phyloP scores from a whole-genome alignment of 2,113 vertebrate genomes.

The Microcebus tavaratra region DNA sequence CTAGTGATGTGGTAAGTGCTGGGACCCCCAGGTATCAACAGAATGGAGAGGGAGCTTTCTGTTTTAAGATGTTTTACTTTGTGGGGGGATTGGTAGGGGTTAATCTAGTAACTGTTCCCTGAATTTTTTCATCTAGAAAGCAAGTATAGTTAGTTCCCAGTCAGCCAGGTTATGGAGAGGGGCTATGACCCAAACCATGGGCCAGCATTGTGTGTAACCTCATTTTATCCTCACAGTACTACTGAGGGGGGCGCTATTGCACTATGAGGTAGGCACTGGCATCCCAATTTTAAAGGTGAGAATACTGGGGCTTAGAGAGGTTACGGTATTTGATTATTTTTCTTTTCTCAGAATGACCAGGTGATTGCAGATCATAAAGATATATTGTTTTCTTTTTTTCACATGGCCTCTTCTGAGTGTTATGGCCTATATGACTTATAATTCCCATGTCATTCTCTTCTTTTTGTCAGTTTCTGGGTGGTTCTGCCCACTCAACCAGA shows the following conservation, averaged over 20 bases:
- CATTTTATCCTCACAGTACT: neutral
- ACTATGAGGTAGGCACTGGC: too few relatives aligned
- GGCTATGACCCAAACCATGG: neutral
- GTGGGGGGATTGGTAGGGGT: neutral
- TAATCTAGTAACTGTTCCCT: neutral
- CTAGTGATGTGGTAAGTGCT: constrained; percentile 96
- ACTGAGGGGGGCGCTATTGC: neutral
- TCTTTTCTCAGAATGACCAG: neutral
- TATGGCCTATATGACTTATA: neutral
- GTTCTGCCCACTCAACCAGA: neutral
- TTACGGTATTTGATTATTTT: neutral
- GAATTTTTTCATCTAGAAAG: neutral
- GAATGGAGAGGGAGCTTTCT: neutral
- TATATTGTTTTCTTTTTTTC: neutral
- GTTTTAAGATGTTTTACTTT: neutral
- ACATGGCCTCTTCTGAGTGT: neutral
- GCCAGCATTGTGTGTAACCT: neutral
- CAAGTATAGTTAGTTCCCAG: neutral
- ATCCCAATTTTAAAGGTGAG: neutral
- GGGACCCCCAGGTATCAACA: neutral
- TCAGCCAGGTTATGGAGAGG: neutral
- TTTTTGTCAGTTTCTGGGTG: neutral
- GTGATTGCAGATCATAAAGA: neutral
- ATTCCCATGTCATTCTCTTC: neutral
- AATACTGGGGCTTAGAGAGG: neutral